Base-by-base conservation (phyloP, 1,140 invertebrate species). In the Pectinophora gossypiella region DNA sequence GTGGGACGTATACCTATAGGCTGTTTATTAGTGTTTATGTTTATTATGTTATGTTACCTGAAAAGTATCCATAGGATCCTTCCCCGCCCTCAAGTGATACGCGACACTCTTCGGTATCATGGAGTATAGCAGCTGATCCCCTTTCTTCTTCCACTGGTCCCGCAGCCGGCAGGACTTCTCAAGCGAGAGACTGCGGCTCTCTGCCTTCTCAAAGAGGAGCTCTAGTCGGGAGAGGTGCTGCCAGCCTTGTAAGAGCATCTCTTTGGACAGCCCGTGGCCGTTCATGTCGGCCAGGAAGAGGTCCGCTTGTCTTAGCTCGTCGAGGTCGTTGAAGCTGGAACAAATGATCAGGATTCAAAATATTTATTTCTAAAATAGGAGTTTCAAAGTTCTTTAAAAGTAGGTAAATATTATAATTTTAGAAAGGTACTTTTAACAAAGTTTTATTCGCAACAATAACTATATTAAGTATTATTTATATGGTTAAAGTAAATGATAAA, bases 111-210 rank as follows among this genome's bases (percentile, higher is more conserved):
- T 90, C 0, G 94, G 97, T 64, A 98, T 97, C 96, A 98, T 97
- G 2, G 96, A 97, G 74, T 98, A 98, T 0, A 98, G 83, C 0
- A 98, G 85, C 35, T 96, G 93, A 77, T 98, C 96, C 0, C 95
- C 95, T 61, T 93, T 91, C 48, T 93, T 92, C 83, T 96, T 97
- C 93, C 95, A 96, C 1, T 92, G 91, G 72, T 97, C 95, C 3
- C 93, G 80, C 2, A 95, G 78, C 20, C 90, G 88, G 63, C 94
- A 89, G 47, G 92, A 94, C 59, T 91, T 91, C 64, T 95, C 93
- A 42, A 95, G 72, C 48, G 95, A 93, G 51, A 90, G 89, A 2
- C 92, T 94, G 59, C 94, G 88, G 80, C 93, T 90, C 69, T 95
- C 94, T 5, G 93, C 93, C 54, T 93, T 91, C 83, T 96, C 94